Conservation (phyloP, 2,888 invertebrate genomes). For the Sphinx pinastri region DNA sequence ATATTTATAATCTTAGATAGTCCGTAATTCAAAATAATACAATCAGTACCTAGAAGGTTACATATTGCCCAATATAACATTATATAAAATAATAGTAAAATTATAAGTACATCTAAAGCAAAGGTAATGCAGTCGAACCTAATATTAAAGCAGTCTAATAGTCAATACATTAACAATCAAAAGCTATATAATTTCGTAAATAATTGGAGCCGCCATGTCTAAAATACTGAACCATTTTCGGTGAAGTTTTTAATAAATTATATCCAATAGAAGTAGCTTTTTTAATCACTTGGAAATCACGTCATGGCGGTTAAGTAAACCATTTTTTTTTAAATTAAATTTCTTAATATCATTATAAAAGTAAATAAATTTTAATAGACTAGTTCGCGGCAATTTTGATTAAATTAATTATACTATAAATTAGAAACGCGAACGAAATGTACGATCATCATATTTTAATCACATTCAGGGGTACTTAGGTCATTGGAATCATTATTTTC, state of each 20-base stretch:
- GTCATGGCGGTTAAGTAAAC: too few relatives aligned
- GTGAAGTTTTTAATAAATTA: background rate
- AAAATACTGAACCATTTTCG: background rate
- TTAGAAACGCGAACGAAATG: background rate
- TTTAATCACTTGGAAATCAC: too few relatives aligned
- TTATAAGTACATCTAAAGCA: constrained; percentile 35
- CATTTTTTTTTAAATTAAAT: background rate
- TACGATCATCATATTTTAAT: background rate
- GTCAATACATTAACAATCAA: constrained; percentile 28
- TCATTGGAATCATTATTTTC: background rate
- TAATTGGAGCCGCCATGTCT: constrained; percentile 7
- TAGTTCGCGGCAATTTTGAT: constrained; percentile 15
- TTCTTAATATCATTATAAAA: constrained; percentile 7
- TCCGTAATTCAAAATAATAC: constrained; percentile 22
- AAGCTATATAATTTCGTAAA: constrained; percentile 27
- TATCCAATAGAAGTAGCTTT: background rate
- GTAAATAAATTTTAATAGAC: constrained; percentile 15
- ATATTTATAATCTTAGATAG: constrained; percentile 14
- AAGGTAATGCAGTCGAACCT: constrained; percentile 49
- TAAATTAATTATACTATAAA: constrained; percentile 3
- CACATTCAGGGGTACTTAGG: background rate
- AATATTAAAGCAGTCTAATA: constrained; percentile 52
- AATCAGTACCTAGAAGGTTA: constrained; percentile 6
- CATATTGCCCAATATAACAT: constrained; percentile 15
- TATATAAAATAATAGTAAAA: constrained; percentile 29